Evolutionary conservation across 2,888 invertebrate genomes (phyloP), one percentile per base, ranked within the genome.

Genomic region (Callinectes sapidus): DNA sequence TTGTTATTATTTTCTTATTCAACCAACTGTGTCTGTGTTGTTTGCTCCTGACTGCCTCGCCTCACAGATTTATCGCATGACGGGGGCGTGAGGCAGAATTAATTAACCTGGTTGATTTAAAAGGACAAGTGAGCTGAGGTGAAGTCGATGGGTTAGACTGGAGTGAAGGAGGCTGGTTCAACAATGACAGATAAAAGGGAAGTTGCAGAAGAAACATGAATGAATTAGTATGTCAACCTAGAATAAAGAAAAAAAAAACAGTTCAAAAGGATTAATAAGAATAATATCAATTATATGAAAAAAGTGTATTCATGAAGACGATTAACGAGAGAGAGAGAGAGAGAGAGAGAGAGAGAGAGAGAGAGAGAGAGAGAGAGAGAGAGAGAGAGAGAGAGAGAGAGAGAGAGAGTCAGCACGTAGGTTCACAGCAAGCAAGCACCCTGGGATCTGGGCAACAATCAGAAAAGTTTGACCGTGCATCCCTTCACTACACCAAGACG

Each of bases 341-440:
- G 88, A 88, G 48, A 88, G 88, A 88, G 88, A 61, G 55, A 55
- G 89, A 89, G 55, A 55, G 89, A 55, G 89, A 89, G 0, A 55
- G 23, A 89, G 2, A 55, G 54, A 23, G 89, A 89, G 18, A 89
- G 89, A 55, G 55, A 89, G n/a, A 54, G 89, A 32, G 54, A 48
- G 61, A 23, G n/a, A 32, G 32, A 89, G 35, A 89, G 54, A 89
- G 55, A 61, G 54, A 35, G 61, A 89, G 35, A 89, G 89, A 66
- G 23, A 55, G 32, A 89, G 35, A 71, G 77, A 71, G n/a, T 8
- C 18, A 71, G 89, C 32, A 71, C 35, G 39, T 2, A 88, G 54
- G n/a, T 55, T 55, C 28, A 89, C 54, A 89, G 39, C 54, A 89
- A 18, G 71, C 10, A 18, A 89, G 39, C 54, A 89, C 71, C 28